These are phyloP conservation scores for Branchinecta lindahli DNA, from an alignment of 1,140 invertebrate species.

Conservation along the genomic window DNA sequence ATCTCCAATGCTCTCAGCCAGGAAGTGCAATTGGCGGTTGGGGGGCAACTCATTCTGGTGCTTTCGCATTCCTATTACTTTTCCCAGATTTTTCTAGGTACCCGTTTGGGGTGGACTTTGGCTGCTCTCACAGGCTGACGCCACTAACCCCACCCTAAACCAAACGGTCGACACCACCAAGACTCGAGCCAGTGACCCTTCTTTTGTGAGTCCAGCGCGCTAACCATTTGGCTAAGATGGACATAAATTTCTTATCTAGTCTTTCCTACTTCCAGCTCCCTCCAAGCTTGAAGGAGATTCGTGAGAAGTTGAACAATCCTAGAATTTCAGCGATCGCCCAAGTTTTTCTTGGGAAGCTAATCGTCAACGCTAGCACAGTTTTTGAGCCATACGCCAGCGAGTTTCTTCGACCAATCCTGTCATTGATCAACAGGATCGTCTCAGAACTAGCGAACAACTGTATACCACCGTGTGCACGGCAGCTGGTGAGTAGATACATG, in stretches of 20 bases:
- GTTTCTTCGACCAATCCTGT: background rate
- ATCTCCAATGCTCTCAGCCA: no score
- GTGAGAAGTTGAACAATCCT: background rate
- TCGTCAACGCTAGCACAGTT: background rate
- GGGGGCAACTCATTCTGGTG: no score
- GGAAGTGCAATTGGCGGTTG: no score
- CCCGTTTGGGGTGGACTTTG: no score
- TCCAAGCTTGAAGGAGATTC: background rate
- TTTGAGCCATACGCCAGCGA: background rate
- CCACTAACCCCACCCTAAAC: no score
- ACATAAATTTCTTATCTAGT: background rate
- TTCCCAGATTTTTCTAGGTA: no score
- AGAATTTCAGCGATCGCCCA: background rate
- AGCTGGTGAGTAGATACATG: background rate
- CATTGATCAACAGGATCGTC: background rate
- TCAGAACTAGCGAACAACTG: background rate
- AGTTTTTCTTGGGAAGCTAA: slow-evolving; percentile 1
- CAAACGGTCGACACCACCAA: no score
- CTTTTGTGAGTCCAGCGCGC: no score
- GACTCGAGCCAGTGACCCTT: no score
- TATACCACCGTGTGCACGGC: background rate
- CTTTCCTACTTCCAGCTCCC: background rate
- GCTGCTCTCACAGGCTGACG: no score
- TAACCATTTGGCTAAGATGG: no score
- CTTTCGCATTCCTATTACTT: no score